A percentile compares a stretch with the other conserved stretches of the same genome.
phyloP scores from a whole-genome alignment of 2,113 vertebrate species.

The Natator depressus region DNA sequence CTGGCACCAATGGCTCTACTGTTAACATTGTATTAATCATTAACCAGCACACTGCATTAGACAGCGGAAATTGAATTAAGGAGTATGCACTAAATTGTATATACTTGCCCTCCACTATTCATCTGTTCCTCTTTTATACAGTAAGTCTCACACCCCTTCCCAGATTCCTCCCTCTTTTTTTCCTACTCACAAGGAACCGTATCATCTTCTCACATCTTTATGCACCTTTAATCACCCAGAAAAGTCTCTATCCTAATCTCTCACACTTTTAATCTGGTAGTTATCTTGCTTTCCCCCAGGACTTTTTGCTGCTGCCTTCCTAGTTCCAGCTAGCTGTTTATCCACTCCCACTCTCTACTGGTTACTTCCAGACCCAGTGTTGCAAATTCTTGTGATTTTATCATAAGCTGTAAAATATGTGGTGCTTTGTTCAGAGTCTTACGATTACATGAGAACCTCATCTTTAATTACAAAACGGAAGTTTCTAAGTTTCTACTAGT shows the following conservation, averaged over 20 bases:
- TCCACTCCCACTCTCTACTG: neutral
- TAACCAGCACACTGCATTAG: neutral
- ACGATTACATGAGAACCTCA: neutral
- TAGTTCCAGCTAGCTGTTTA: neutral
- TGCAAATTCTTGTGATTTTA: neutral
- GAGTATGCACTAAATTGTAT: neutral
- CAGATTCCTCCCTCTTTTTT: neutral
- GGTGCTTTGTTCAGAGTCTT: neutral
- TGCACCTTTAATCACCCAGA: neutral
- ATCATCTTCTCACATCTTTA: neutral
- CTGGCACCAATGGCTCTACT: neutral
- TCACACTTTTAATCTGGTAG: neutral
- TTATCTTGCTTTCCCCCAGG: accelerated
- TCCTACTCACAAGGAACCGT: neutral
- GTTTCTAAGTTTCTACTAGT: neutral
- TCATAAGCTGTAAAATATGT: neutral
- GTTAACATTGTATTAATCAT: neutral
- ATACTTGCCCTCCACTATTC: neutral
- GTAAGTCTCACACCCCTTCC: neutral
- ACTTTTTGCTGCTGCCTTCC: neutral
- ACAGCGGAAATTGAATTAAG: neutral
- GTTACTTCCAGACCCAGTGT: neutral
- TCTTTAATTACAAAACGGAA: neutral
- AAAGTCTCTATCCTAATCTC: neutral
- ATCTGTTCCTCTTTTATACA: neutral